Base-by-base conservation (phyloP, 2,888 invertebrate genomes). In the Trichogramma evanescens region DNA sequence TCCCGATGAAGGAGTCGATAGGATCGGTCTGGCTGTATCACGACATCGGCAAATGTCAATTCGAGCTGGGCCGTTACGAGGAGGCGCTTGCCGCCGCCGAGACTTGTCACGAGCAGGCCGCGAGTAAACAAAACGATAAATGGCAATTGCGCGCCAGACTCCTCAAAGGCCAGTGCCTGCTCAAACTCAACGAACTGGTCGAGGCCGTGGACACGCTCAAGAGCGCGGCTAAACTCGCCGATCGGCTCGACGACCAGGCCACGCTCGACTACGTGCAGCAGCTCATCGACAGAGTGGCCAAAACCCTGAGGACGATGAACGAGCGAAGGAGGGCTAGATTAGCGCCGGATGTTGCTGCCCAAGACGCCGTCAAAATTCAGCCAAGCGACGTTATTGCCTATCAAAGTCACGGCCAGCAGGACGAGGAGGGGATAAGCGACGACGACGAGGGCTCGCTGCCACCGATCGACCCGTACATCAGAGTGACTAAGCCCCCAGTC, bases 41-140 rank as follows among this genome's bases (percentile, higher is more conserved):
- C 59, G 71, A 72, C 58, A 70, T 72, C 42, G 71, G 71, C 3
- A 63, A 74, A 13, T 74, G 74, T 52, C 65, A 74, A 50, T 66
- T 73, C 13, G 74, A 75, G 61, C 68, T 67, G 39, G 71, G 68
- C 4, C 62, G 67, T 8, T 66, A 66, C 49, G 38, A 6, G 0
- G 61, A 58, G 52, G 71, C 72, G 0, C 42, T 72, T 26, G 63
- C 70, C 6, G 63, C 67, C 50, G 68, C 72, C 0, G 9, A 8
- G 1, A 58, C 44, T 4, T 74, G 73, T 43, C 50, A 70, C 8
- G 65, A 70, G 3, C 66, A 62, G 1, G 71, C 74, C 1, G 26
- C 26, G 26, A 26, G 26, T 26, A 26, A 26, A 26, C 1, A 26
- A 26, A 26, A 38, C 10, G 38, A 61, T 38, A 76, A 75, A 63